Conservation (phyloP, 2,888 invertebrate species). For the Meloe dianella region DNA sequence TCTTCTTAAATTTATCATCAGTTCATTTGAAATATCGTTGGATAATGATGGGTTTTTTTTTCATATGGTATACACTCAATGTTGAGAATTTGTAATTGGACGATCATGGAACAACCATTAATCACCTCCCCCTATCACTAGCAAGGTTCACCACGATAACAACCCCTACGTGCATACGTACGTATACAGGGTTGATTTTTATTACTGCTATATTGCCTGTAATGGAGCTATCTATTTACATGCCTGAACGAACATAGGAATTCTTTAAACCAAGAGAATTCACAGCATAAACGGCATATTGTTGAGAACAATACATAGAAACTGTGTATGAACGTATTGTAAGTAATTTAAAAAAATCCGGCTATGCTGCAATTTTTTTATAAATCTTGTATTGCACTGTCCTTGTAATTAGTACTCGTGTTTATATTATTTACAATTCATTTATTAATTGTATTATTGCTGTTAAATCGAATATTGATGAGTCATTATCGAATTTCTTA, state of each 20-base stretch:
- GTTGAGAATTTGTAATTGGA: slow-evolving; percentile 11
- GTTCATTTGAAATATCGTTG: too few relatives aligned
- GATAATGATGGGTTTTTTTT: not conserved
- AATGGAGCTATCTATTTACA: slow-evolving; percentile 18
- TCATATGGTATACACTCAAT: too few relatives aligned
- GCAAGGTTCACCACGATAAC: slow-evolving; percentile 7
- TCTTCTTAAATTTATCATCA: too few relatives aligned
- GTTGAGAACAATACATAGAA: not conserved
- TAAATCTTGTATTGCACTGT: not conserved
- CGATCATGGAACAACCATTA: slow-evolving; percentile 9
- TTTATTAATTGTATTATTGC: too few relatives aligned
- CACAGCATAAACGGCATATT: not conserved
- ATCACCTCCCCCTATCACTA: slow-evolving; percentile 9
- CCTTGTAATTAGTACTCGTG: not conserved
- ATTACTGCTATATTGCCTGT: slow-evolving; percentile 14
- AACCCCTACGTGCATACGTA: not conserved
- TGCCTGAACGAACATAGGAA: slow-evolving; percentile 2
- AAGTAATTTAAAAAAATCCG: not conserved
- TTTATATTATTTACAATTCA: not conserved
- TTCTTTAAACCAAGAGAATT: not conserved
- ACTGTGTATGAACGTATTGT: not conserved
- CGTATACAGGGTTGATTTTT: slow-evolving; percentile 15
- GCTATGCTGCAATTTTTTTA: not conserved
- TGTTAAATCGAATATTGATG: too few relatives aligned
- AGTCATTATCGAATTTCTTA: too few relatives aligned